Evolutionary conservation across 1,140 invertebrate genomes (phyloP).

Genomic region (Scaptodrosophila lebanonensis): DNA sequence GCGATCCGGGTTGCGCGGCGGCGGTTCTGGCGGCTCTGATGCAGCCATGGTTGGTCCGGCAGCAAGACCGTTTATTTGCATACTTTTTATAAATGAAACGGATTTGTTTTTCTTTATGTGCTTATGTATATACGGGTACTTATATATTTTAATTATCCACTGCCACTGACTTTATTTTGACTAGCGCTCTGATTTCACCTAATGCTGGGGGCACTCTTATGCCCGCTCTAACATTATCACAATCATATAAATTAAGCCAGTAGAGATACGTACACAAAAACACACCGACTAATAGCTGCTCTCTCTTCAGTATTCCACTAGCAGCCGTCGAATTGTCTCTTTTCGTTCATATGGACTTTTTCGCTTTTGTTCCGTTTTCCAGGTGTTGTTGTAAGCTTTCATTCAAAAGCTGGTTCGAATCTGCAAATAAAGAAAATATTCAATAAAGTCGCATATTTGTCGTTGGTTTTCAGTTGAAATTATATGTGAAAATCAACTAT

Average conservation of each 20-base stretch:
- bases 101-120: not conserved
- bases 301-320: not conserved
- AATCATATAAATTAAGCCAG: slow-evolving; percentile 24
- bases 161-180: too few relatives aligned
- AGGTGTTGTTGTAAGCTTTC: not conserved
- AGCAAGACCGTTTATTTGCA: slow-evolving; percentile 76
- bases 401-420: slow-evolving; percentile 14
- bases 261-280: slow-evolving; percentile 34
- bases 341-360: too few relatives aligned
- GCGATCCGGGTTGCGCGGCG: slow-evolving; percentile 77
- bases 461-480: too few relatives aligned
- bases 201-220: slow-evolving; percentile 20
- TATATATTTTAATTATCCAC: too few relatives aligned
- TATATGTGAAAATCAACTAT: too few relatives aligned
- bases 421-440: slow-evolving; percentile 27
- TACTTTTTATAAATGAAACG: slow-evolving; percentile 51
- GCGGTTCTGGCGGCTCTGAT: slow-evolving; percentile 77
- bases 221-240: slow-evolving; percentile 38
- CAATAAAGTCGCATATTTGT: too few relatives aligned
- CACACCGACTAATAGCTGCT: not conserved
- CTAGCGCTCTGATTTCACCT: slow-evolving; percentile 18
- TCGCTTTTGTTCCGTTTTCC: slow-evolving; percentile 5
- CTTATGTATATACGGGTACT: slow-evolving; percentile 1
- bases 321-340: not conserved
- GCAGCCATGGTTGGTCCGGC: slow-evolving; percentile 76